These are phyloP conservation scores for Lineus longissimus DNA, from an alignment of 1,140 invertebrate genomes.

Conservation along the genomic window DNA sequence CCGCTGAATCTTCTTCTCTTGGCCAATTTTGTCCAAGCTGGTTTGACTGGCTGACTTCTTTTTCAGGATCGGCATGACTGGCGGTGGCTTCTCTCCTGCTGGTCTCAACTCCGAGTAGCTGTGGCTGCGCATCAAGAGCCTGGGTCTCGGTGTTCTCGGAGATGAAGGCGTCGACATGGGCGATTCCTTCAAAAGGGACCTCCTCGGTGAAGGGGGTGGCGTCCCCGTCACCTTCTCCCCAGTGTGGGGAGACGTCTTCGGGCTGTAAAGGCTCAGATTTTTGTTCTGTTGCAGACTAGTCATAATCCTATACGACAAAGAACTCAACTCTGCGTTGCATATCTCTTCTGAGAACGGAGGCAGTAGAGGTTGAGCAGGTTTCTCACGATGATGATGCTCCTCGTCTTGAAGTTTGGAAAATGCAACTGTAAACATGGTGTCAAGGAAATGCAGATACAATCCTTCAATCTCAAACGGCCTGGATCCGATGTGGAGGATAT, in stretches of 20 bases:
- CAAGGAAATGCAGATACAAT: constrained; percentile 47
- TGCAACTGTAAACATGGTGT: constrained; percentile 43
- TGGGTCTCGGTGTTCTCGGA: too few species aligned
- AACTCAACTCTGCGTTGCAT: constrained; percentile 30
- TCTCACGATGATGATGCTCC: constrained; percentile 19
- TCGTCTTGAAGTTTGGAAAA: constrained; percentile 38
- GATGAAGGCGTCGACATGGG: too few species aligned
- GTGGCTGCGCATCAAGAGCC: background rate
- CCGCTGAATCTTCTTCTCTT: background rate
- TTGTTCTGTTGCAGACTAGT: background rate
- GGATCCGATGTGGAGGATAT: constrained; percentile 35
- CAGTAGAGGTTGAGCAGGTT: constrained; percentile 29
- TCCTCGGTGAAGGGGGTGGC: background rate
- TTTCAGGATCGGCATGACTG: constrained; percentile 1
- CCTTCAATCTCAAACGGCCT: constrained; percentile 43
- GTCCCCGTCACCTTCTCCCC: background rate
- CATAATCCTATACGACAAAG: constrained; percentile 9
- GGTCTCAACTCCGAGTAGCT: background rate
- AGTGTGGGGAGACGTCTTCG: background rate
- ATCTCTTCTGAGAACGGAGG: constrained; percentile 34
- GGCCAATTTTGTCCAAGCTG: background rate
- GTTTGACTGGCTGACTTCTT: background rate
- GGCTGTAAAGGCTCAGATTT: background rate
- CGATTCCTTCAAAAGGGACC: too few species aligned
- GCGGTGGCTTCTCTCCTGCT: background rate